Evolutionary conservation across 23 tunicate species (phyloP), one percentile per base, ranked within the genome.

Genomic region (Oikopleura albicans): DNA sequence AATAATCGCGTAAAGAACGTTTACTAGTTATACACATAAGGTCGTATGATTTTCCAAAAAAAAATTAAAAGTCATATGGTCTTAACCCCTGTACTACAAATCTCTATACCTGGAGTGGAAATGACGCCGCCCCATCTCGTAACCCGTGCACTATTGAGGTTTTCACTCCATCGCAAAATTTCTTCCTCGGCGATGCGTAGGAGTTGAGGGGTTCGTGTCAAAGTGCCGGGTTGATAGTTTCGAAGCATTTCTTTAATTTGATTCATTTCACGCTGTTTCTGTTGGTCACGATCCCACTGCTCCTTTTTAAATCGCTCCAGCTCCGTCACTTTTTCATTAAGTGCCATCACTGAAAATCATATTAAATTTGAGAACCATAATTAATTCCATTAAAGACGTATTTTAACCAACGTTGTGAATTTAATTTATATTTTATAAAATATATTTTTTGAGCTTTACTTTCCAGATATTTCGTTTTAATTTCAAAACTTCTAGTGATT

Each of bases 91-190:
- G n/a, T n/a, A n/a, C n/a, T n/a, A n/a, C n/a, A n/a, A n/a, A n/a
- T n/a, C n/a, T n/a, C n/a, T n/a, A n/a, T n/a, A n/a, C 84, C 88
- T 22, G 88, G 88, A 12, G 88, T 86, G 0, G 88, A 86, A 33
- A 86, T 86, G 0, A 86, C 86, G 36, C 88, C 88, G 40, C 88
- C 88, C 88, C 88, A 86, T n/a, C 88, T 40, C 0, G 86, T 83
- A 4, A 86, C 88, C 38, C 85, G 83, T 4, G 88, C 88, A 49
- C 75, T 39, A 31, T 56, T 84, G 1, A 86, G 76, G 16, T 71
- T 83, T 33, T 41, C 66, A 4, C 71, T 63, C 88, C 88, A 86
- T 4, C 76, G 33, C 0, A 83, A 56, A 34, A 86, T 66, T 35
- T 86, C 88, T 39, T 86, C 85, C 83, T 83, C 40, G 56, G 85